Conservation (phyloP, 2,113 vertebrate species). For the Rynchops niger region DNA sequence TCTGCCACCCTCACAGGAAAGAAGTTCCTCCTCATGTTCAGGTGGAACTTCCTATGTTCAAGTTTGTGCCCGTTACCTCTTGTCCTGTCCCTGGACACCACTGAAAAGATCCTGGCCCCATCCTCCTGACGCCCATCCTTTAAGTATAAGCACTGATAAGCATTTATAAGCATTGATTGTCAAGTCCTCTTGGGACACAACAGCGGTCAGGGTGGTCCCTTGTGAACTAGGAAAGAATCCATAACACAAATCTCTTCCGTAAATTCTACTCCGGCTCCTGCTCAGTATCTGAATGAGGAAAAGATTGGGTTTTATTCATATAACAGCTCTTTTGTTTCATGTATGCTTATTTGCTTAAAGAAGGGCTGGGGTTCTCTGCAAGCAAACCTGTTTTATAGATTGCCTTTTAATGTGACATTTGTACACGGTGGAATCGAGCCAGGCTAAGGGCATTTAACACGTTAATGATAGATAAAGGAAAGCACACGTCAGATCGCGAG, state of each 20-base stretch:
- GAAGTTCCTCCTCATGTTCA: too few species aligned
- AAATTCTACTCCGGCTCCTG: neutral
- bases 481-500: neutral
- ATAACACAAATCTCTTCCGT: neutral
- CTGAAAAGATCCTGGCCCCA: too few species aligned
- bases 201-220: neutral
- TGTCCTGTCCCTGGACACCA: too few species aligned
- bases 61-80: too few species aligned
- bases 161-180: too few species aligned
- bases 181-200: neutral
- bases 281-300: neutral
- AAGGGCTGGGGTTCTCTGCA: neutral
- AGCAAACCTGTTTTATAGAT: neutral
- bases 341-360: neutral
- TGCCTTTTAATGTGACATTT: neutral
- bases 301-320: neutral
- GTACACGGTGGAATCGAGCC: accelerated
- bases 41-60: too few species aligned
- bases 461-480: neutral
- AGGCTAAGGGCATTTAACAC: neutral
- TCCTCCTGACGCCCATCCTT: too few species aligned
- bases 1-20: too few species aligned
- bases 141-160: too few species aligned
- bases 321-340: neutral
- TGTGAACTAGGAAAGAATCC: neutral